These are phyloP conservation scores for Cryptus armator DNA, from an alignment of 2,888 invertebrate genomes.

Conservation along the genomic window DNA sequence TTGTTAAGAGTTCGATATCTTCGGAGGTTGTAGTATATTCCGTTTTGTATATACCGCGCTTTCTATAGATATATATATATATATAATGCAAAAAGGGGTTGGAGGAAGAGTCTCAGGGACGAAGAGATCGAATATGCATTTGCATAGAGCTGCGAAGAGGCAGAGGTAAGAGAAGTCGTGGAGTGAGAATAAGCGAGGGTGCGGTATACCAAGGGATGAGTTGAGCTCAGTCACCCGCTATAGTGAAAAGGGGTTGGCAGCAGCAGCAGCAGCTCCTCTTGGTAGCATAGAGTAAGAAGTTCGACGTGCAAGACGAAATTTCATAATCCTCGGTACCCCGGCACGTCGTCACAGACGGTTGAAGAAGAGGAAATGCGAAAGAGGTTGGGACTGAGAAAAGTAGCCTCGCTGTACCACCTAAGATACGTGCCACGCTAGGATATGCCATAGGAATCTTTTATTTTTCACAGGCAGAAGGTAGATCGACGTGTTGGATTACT, in stretches of 20 bases:
- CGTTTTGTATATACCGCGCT: neutral
- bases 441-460: conserved; percentile 43
- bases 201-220: conserved; percentile 43
- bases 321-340: conserved; percentile 61
- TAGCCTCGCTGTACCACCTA: conserved; percentile 25
- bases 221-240: conserved; percentile 22
- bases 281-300: conserved; percentile 57
- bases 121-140: conserved; percentile 65
- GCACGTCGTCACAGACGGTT: conserved; percentile 54
- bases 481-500: conserved; percentile 45
- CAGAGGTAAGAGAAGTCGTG: conserved; percentile 40
- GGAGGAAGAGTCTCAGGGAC: conserved; percentile 37
- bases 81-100: conserved; percentile 37
- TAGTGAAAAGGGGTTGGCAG: conserved; percentile 26
- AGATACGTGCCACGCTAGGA: conserved; percentile 21
- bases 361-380: conserved; percentile 36
- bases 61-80: neutral
- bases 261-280: conserved; percentile 6
- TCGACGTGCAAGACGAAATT: conserved; percentile 66
- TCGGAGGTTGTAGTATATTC: neutral
- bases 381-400: conserved; percentile 35
- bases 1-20: conserved; percentile 24
- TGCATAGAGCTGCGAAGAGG: conserved; percentile 59
- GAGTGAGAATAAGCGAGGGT: conserved; percentile 43
- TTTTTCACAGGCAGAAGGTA: conserved; percentile 16